phyloP scores from a whole-genome alignment of 2,113 vertebrate species.

The Pollachius pollachius region DNA sequence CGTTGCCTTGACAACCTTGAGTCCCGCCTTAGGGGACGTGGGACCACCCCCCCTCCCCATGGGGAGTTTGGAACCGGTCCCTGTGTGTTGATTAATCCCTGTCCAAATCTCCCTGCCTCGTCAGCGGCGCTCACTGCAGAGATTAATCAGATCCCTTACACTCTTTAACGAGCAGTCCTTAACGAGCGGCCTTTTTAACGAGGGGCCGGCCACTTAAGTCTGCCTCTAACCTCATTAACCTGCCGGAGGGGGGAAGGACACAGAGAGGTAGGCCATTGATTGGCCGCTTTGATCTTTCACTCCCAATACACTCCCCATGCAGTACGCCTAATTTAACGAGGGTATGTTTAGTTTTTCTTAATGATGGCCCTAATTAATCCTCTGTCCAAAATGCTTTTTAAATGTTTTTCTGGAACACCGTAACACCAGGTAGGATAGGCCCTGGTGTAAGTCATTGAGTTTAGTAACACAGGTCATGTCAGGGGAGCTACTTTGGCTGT shows the following conservation, averaged over 20 bases:
- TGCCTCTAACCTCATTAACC: slow-evolving; percentile 55
- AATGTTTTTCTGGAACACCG: no score
- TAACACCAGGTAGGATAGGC: no score
- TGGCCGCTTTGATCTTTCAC: slow-evolving; percentile 48
- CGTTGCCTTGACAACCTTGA: not conserved
- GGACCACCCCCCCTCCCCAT: no score
- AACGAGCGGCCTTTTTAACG: slow-evolving; percentile 47
- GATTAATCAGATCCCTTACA: slow-evolving; percentile 44
- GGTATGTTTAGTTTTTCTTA: slow-evolving; percentile 23
- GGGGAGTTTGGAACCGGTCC: slow-evolving; percentile 24
- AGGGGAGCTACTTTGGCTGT: no score
- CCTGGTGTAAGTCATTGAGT: no score
- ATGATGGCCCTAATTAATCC: slow-evolving; percentile 22
- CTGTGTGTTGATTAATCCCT: slow-evolving; percentile 42
- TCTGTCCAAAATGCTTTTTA: not conserved
- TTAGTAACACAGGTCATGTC: no score
- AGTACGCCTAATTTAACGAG: slow-evolving; percentile 31
- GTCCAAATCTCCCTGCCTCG: slow-evolving; percentile 33
- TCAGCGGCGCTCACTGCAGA: slow-evolving; percentile 35
- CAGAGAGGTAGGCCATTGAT: slow-evolving; percentile 47
- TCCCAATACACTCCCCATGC: slow-evolving; percentile 28
- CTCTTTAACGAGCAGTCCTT: no score
- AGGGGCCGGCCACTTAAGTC: slow-evolving; percentile 49
- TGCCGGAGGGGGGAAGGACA: slow-evolving; percentile 53
- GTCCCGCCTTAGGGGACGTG: not conserved